Evolutionary conservation across 2,797 vertebrate species (phyloP).

Genomic region (Stomatorhinus walkeri): DNA sequence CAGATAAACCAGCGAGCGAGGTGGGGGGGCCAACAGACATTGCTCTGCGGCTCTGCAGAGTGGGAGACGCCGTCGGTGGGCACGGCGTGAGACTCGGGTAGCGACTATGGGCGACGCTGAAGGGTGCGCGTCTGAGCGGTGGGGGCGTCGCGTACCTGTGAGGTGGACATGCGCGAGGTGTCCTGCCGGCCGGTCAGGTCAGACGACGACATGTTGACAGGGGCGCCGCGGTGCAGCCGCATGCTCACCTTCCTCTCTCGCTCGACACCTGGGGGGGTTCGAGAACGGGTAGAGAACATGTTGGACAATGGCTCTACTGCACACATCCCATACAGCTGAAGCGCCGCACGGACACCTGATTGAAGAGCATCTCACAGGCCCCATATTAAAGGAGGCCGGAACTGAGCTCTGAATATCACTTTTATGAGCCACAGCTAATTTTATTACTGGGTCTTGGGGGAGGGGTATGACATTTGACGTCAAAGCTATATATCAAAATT

Average conservation of each 20-base stretch:
- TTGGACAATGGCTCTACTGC: no score
- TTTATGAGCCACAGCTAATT: background rate
- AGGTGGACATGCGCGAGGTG: conserved; percentile 93
- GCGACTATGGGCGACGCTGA: background rate
- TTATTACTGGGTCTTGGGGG: background rate
- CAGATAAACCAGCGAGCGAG: background rate
- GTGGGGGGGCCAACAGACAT: background rate
- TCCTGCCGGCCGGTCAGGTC: conserved; percentile 90
- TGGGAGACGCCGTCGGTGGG: background rate
- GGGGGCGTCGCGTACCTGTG: conserved; percentile 69
- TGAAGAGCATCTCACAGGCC: background rate
- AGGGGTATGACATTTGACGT: background rate
- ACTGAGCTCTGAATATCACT: background rate
- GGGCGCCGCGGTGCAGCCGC: conserved; percentile 85
- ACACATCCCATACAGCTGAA: background rate
- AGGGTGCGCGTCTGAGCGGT: background rate
- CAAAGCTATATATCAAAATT: background rate
- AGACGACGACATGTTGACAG: conserved; percentile 86
- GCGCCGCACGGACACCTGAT: background rate
- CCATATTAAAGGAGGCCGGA: background rate
- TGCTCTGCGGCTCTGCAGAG: background rate
- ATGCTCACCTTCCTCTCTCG: conserved; percentile 93
- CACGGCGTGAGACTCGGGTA: background rate
- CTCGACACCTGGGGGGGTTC: conserved; percentile 73
- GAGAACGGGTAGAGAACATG: background rate